phyloP scores from a whole-genome alignment of 2,797 vertebrate genomes.

The Rhinella marina region DNA sequence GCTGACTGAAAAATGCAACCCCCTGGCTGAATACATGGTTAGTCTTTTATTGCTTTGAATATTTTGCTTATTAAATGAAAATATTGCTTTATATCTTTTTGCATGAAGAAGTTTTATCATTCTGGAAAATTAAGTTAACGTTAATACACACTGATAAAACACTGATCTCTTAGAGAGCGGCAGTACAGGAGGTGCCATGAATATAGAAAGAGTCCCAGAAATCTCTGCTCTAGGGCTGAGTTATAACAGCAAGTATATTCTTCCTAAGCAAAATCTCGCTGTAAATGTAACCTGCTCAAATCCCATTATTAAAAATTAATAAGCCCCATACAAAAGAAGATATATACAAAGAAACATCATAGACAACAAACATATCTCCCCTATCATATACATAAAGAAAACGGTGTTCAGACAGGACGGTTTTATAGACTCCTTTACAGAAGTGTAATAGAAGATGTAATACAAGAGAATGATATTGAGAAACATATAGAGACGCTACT shows the following conservation, averaged over 20 bases:
- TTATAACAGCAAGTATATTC: not conserved
- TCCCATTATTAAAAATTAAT: not conserved
- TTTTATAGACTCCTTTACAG: not conserved
- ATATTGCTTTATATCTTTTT: not conserved
- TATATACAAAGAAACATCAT: not conserved
- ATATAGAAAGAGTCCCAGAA: not conserved
- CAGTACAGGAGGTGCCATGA: not conserved
- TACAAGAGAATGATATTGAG: not conserved
- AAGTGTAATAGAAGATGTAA: not conserved
- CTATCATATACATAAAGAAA: not conserved
- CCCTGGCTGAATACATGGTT: too few species aligned
- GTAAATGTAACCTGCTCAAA: not conserved
- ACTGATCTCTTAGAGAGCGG: not conserved
- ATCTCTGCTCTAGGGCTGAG: not conserved
- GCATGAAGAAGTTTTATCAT: not conserved
- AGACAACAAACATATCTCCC: not conserved
- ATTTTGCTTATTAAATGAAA: not conserved
- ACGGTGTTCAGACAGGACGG: not conserved
- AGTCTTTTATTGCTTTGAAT: too few species aligned
- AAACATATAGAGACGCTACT: not conserved
- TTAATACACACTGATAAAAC: not conserved
- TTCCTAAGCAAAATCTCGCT: not conserved
- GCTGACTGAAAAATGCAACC: too few species aligned
- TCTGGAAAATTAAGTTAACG: not conserved
- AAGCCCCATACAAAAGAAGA: not conserved